These are phyloP conservation scores for Leptinotarsa lineolata DNA, from an alignment of 1,140 invertebrate species.

Conservation along the genomic window DNA sequence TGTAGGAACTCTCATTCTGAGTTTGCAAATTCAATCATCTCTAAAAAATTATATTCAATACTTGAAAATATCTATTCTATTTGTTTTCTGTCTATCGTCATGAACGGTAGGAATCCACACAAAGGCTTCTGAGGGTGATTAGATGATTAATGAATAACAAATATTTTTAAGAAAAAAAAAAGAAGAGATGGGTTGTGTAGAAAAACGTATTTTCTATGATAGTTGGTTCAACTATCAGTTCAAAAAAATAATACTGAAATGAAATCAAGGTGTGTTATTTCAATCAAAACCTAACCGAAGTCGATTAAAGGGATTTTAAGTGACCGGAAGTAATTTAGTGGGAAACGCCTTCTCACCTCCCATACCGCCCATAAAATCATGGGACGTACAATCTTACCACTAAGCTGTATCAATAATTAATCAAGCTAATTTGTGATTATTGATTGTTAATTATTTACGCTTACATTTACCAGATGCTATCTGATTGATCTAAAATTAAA, in stretches of 20 bases:
- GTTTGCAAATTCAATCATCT: too few relatives aligned
- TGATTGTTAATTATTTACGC: conserved; percentile 1
- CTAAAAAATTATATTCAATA: too few relatives aligned
- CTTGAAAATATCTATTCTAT: too few relatives aligned
- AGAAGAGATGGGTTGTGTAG: too few relatives aligned
- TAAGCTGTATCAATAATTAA: conserved; percentile 26
- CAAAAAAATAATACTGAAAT: neutral
- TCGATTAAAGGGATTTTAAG: conserved; percentile 18
- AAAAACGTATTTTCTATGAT: too few relatives aligned
- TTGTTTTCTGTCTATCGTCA: too few relatives aligned
- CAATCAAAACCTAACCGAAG: conserved; percentile 17
- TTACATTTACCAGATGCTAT: neutral
- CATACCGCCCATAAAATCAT: conserved; percentile 20
- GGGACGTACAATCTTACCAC: conserved; percentile 22
- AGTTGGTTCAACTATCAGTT: too few relatives aligned
- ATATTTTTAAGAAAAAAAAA: too few relatives aligned
- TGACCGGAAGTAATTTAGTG: conserved; percentile 26
- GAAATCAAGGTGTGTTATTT: conserved; percentile 22
- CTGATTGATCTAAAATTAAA: neutral
- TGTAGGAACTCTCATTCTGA: too few relatives aligned
- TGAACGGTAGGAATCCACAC: too few relatives aligned
- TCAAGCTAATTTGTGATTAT: conserved; percentile 16
- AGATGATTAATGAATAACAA: too few relatives aligned
- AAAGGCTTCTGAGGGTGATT: too few relatives aligned
- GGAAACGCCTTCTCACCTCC: conserved; percentile 18